phyloP scores from a whole-genome alignment of 1,140 invertebrate genomes.

The Diabrotica undecimpunctata region DNA sequence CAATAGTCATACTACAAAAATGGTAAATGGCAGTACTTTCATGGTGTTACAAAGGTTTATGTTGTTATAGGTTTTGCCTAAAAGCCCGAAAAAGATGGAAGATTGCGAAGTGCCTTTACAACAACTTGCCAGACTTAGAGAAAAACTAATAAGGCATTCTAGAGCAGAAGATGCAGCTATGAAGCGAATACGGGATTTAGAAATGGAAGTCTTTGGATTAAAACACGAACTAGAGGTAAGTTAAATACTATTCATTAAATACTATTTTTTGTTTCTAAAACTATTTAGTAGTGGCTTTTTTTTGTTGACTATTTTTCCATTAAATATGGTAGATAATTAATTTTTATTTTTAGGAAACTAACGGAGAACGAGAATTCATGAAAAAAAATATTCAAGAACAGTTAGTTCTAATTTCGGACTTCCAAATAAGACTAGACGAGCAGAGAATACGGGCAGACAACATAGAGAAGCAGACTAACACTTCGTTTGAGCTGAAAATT shows the following conservation, averaged over 20 bases:
- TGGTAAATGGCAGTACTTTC: too few species aligned
- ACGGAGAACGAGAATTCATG: conserved; percentile 72
- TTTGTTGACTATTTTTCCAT: too few species aligned
- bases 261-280: too few species aligned
- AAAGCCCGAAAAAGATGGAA: conserved; percentile 36
- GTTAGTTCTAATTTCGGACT: conserved; percentile 70
- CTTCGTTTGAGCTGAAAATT: conserved; percentile 62
- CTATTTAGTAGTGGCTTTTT: too few species aligned
- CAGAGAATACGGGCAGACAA: conserved; percentile 69
- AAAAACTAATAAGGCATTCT: conserved; percentile 62
- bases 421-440: conserved; percentile 74
- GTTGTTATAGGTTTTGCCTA: conserved; percentile 33
- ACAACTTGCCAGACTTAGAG: conserved; percentile 56
- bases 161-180: conserved; percentile 70
- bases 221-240: conserved; percentile 64
- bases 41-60: too few species aligned
- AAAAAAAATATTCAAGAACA: conserved; percentile 77
- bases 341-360: conserved; percentile 61
- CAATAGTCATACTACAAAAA: too few species aligned
- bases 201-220: conserved; percentile 63
- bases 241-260: too few species aligned
- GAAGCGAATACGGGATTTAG: conserved; percentile 68
- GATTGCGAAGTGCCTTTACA: conserved; percentile 45
- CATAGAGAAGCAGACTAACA: conserved; percentile 62
- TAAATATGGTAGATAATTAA: background rate